These are phyloP conservation scores for Peromyscus californicus DNA, from an alignment of 2,113 vertebrate species.

Conservation along the genomic window DNA sequence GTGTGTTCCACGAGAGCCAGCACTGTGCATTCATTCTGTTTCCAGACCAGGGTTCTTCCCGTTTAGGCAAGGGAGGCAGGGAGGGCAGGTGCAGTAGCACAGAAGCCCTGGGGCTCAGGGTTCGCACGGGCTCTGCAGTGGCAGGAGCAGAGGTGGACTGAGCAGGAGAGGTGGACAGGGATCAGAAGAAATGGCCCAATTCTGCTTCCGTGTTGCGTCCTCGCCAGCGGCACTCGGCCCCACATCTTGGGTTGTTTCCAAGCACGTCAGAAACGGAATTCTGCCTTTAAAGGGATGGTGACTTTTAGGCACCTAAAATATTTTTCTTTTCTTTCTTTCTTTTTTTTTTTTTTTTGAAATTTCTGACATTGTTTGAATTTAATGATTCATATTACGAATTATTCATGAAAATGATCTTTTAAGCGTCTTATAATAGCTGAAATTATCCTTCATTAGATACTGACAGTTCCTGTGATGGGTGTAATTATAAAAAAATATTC, in stretches of 20 bases:
- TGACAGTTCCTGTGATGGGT: conserved; percentile 88
- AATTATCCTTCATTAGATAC: conserved; percentile 91
- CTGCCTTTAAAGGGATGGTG: conserved; percentile 75
- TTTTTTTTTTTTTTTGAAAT: conserved; percentile 69
- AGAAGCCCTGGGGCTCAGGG: background rate
- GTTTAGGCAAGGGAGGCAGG: background rate
- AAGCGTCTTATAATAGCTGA: conserved; percentile 88
- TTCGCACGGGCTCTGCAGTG: no score
- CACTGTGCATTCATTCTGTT: background rate
- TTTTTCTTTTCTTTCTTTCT: conserved; percentile 68
- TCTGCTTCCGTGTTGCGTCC: background rate
- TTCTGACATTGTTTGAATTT: conserved; percentile 85
- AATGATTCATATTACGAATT: conserved; percentile 88
- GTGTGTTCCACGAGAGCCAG: background rate
- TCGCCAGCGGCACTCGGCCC: background rate
- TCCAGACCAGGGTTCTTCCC: background rate
- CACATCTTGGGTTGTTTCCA: background rate
- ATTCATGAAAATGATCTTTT: conserved; percentile 88
- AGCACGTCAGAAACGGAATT: conserved; percentile 57
- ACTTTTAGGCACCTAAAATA: conserved; percentile 81
- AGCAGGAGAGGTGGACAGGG: background rate
- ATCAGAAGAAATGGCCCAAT: background rate
- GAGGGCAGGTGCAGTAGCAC: background rate
- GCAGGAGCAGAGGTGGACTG: background rate
- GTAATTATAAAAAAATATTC: conserved; percentile 88